Conservation (phyloP, 1,140 invertebrate species). For the Gryllus bimaculatus region DNA sequence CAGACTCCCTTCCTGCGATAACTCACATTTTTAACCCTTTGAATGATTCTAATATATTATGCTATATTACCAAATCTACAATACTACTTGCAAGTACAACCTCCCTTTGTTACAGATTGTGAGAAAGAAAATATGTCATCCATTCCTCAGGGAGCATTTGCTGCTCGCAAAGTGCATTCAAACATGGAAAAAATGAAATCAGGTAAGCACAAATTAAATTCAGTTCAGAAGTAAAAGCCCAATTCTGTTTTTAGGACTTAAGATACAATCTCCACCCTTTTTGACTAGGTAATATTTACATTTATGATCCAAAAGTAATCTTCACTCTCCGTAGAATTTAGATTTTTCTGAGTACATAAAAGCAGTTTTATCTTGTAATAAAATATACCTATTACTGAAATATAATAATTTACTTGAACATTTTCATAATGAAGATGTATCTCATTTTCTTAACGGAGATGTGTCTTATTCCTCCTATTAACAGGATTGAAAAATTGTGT, state of each 20-base stretch:
- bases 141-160: constrained; percentile 45
- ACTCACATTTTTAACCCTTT: too few relatives aligned
- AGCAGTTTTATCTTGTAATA: neutral
- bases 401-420: too few relatives aligned
- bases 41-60: too few relatives aligned
- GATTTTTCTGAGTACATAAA: neutral
- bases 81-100: too few relatives aligned
- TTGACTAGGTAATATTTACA: neutral
- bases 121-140: constrained; percentile 37
- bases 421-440: neutral
- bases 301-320: neutral
- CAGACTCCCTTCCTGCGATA: too few relatives aligned
- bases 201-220: constrained; percentile 9
- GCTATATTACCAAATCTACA: too few relatives aligned
- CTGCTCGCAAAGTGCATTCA: constrained; percentile 41
- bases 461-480: neutral
- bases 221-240: constrained; percentile 31
- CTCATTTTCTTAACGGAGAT: neutral
- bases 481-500: too few relatives aligned
- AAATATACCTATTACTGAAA: too few relatives aligned
- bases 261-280: neutral
- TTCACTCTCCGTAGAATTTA: neutral
- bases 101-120: constrained; percentile 12
- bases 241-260: neutral
- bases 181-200: constrained; percentile 24